phyloP scores from a whole-genome alignment of 1,140 invertebrate species.

The Drosophila grimshawi region DNA sequence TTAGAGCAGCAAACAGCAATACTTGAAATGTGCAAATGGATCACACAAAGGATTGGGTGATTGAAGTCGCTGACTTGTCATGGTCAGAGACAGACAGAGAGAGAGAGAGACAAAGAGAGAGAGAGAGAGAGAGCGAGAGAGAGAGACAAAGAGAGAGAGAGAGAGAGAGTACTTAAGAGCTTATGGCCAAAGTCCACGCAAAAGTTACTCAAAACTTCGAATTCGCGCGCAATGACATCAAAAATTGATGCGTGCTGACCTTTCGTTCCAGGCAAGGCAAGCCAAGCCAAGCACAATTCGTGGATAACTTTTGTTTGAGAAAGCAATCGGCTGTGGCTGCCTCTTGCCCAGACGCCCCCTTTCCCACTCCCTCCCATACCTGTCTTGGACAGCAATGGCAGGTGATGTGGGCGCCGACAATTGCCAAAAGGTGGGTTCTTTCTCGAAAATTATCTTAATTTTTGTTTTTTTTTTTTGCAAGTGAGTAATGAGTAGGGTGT shows the following conservation, averaged over 20 bases:
- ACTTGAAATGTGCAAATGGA: no score
- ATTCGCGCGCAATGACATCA: conserved; percentile 69
- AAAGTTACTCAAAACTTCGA: conserved; percentile 58
- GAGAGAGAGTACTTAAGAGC: conserved; percentile 46
- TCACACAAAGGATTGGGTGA: no score
- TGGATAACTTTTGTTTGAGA: conserved; percentile 46
- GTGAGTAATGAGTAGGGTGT: no score
- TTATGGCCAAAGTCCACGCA: conserved; percentile 45
- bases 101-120: no score
- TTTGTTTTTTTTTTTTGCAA: conserved; percentile 33
- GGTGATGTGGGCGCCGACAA: neutral
- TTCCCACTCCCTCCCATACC: no score
- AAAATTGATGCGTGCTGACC: conserved; percentile 70
- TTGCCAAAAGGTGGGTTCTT: conserved; percentile 3
- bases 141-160: neutral
- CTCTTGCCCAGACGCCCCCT: neutral
- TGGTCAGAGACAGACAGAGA: no score
- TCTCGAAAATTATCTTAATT: conserved; percentile 18
- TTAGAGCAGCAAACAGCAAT: no score
- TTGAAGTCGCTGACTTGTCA: no score
- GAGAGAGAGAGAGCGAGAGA: no score
- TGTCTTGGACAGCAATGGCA: neutral
- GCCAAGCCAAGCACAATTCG: conserved; percentile 60
- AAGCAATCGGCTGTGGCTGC: conserved; percentile 13
- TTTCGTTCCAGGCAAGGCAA: conserved; percentile 23